phyloP scores from a whole-genome alignment of 2,888 invertebrate genomes.

The Drosophila mettleri region DNA sequence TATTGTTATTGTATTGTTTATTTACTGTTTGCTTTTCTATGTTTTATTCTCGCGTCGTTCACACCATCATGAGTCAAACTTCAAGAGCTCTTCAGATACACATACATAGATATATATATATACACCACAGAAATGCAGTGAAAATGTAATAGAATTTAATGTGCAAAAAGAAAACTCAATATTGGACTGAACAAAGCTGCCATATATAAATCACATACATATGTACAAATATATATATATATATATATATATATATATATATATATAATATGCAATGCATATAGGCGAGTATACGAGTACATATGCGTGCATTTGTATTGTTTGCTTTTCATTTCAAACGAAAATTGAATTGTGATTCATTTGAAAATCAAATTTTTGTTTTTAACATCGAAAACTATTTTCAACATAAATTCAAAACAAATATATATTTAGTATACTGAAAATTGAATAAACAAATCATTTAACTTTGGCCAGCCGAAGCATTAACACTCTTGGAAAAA shows the following conservation, averaged over 20 bases:
- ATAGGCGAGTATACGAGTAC: constrained; percentile 14
- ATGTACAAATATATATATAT: constrained; percentile 15
- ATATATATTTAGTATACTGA: constrained; percentile 47
- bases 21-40: constrained; percentile 16
- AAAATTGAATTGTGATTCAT: constrained; percentile 74
- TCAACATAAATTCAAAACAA: constrained; percentile 27
- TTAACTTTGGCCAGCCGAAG: constrained; percentile 30
- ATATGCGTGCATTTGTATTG: constrained; percentile 38
- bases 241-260: background rate
- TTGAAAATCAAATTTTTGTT: constrained; percentile 73
- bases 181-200: constrained; percentile 76
- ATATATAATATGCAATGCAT: background rate
- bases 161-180: constrained; percentile 55
- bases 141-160: constrained; percentile 22
- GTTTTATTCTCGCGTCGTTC: constrained; percentile 29
- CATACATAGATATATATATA: constrained; percentile 20
- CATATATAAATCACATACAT: constrained; percentile 58
- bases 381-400: constrained; percentile 66
- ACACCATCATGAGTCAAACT: constrained; percentile 30
- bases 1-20: constrained; percentile 36
- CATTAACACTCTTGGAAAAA: constrained; percentile 29
- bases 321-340: constrained; percentile 57
- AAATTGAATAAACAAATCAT: constrained; percentile 43
- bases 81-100: constrained; percentile 68
- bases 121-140: constrained; percentile 21